A percentile compares a stretch with the other conserved stretches of the same genome.
These are phyloP conservation scores for Micrasema longulum DNA, from an alignment of 1,140 invertebrate species.

Conservation along the genomic window DNA sequence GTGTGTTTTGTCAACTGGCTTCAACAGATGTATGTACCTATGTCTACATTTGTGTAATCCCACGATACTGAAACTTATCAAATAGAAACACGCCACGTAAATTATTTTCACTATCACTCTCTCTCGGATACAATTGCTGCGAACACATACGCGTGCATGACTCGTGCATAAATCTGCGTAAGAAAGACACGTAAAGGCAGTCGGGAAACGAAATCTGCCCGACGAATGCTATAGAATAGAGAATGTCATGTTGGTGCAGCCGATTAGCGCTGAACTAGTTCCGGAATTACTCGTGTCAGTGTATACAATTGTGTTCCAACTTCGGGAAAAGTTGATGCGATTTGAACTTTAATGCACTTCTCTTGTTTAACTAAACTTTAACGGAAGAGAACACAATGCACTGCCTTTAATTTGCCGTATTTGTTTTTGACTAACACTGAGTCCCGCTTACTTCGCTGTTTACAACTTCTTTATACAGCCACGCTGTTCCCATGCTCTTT, in stretches of 20 bases:
- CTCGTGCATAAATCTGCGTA: no score
- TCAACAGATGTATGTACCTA: background rate
- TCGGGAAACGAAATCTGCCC: conserved; percentile 5
- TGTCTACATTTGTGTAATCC: background rate
- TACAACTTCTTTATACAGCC: conserved; percentile 2
- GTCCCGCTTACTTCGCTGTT: background rate
- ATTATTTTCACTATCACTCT: no score
- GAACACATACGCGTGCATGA: no score
- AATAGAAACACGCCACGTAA: no score
- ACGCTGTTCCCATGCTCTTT: background rate
- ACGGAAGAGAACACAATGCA: conserved; percentile 23
- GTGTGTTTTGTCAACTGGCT: conserved; percentile 4
- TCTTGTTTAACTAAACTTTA: conserved; percentile 31
- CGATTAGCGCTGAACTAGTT: conserved; percentile 30
- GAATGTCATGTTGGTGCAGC: conserved; percentile 6
- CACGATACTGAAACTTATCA: no score
- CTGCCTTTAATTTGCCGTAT: conserved; percentile 36
- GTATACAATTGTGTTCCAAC: conserved; percentile 32
- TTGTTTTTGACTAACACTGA: conserved; percentile 31
- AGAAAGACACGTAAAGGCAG: no score
- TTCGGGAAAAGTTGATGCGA: conserved; percentile 30
- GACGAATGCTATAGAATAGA: conserved; percentile 6
- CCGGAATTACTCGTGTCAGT: conserved; percentile 28
- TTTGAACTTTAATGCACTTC: conserved; percentile 38
- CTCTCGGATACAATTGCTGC: no score